Percentiles rank a stretch among this genome's conserved stretches.
These are phyloP conservation scores for Volucella inanis DNA, from an alignment of 2,888 invertebrate genomes.

Conservation along the genomic window DNA sequence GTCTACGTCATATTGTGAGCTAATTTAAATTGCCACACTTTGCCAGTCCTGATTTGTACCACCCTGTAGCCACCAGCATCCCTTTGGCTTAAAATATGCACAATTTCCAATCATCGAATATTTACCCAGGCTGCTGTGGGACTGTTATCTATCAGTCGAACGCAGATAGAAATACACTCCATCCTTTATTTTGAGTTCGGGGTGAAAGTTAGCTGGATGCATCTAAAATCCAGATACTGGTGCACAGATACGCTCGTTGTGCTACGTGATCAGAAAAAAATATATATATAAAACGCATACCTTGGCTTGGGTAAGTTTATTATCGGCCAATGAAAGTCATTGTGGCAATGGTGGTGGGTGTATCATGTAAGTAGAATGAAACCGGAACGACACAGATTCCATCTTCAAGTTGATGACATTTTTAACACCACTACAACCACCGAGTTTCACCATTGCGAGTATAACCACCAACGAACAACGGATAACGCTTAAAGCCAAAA, in stretches of 20 bases:
- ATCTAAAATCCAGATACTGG: slow-evolving; percentile 3
- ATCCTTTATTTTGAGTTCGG: too few relatives aligned
- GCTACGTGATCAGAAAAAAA: slow-evolving; percentile 62
- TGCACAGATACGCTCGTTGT: not conserved
- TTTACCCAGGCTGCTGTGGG: slow-evolving; percentile 52
- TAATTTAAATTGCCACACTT: slow-evolving; percentile 41
- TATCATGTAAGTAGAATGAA: slow-evolving; percentile 49
- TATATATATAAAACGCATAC: slow-evolving; percentile 16
- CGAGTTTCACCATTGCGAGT: not conserved
- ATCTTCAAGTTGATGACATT: slow-evolving; percentile 71
- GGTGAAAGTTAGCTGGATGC: slow-evolving; percentile 4
- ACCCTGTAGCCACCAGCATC: slow-evolving; percentile 26
- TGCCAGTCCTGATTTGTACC: not conserved
- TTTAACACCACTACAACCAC: slow-evolving; percentile 46
- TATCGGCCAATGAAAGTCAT: slow-evolving; percentile 71
- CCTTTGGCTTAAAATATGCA: slow-evolving; percentile 63
- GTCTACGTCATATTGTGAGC: slow-evolving; percentile 54
- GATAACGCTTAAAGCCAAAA: slow-evolving; percentile 74
- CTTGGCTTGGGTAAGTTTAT: slow-evolving; percentile 56
- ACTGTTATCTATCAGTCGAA: slow-evolving; percentile 25
- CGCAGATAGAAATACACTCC: slow-evolving; percentile 17
- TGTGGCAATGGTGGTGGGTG: slow-evolving; percentile 45
- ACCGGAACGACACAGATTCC: slow-evolving; percentile 66
- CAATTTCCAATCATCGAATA: slow-evolving; percentile 68
- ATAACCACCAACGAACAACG: slow-evolving; percentile 27